A percentile compares a stretch with the other conserved stretches of the same genome.
Evolutionary conservation across 2,888 invertebrate species (phyloP).

Genomic region (Sympetrum striolatum): DNA sequence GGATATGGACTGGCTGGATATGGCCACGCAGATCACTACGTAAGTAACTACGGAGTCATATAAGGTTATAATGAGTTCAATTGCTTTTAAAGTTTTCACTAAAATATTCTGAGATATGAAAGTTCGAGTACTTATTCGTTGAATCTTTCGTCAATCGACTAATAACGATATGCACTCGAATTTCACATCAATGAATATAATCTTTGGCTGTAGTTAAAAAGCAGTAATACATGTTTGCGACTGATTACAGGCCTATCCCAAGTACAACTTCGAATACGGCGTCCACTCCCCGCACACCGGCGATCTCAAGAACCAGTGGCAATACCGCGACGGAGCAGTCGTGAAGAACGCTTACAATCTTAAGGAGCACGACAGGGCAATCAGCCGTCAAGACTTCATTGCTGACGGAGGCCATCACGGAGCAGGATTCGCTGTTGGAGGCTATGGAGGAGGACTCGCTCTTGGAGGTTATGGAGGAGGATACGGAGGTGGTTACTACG

Average conservation of each 20-base stretch:
- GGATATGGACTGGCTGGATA: neutral
- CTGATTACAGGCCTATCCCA: conserved; percentile 1
- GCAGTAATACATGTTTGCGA: neutral
- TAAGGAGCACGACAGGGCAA: neutral
- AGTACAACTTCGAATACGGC: conserved; percentile 25
- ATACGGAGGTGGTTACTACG: too few relatives aligned
- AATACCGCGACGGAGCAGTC: neutral
- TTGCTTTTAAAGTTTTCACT: too few relatives aligned
- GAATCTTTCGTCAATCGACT: too few relatives aligned
- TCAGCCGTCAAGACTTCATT: neutral
- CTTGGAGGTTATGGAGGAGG: neutral
- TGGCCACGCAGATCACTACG: neutral
- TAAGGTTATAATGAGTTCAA: too few relatives aligned
- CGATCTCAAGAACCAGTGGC: neutral
- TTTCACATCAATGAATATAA: too few relatives aligned
- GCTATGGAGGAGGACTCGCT: too few relatives aligned
- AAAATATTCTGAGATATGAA: too few relatives aligned
- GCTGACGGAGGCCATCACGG: too few relatives aligned
- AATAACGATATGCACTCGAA: neutral
- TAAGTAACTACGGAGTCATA: neutral
- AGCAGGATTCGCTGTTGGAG: too few relatives aligned
- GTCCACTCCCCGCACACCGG: neutral
- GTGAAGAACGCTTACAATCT: neutral
- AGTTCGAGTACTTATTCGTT: too few relatives aligned
- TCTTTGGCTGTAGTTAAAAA: neutral